A percentile compares a stretch with the other conserved stretches of the same genome.
These are phyloP conservation scores for Pollenia labialis DNA, from an alignment of 2,888 invertebrate species.

Conservation along the genomic window DNA sequence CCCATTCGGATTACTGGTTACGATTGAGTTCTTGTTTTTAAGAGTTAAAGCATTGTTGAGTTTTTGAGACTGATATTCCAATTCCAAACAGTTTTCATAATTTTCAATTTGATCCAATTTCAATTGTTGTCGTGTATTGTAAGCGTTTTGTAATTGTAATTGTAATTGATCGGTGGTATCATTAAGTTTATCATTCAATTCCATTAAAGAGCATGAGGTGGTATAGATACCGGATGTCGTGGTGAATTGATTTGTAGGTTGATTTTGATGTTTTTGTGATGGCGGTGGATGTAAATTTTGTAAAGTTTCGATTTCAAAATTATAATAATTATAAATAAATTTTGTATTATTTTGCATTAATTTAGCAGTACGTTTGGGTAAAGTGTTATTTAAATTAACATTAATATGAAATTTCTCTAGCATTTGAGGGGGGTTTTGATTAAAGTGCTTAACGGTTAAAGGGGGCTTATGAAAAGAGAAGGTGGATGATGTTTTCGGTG, in stretches of 20 bases:
- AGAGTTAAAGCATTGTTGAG: conserved; percentile 62
- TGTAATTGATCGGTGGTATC: conserved; percentile 76
- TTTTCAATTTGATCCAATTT: conserved; percentile 83
- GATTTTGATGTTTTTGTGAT: conserved; percentile 71
- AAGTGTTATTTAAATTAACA: conserved; percentile 55
- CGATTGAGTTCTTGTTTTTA: conserved; percentile 37
- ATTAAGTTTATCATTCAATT: conserved; percentile 66
- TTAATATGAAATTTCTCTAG: conserved; percentile 54
- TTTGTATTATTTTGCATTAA: conserved; percentile 69
- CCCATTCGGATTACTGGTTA: conserved; percentile 73
- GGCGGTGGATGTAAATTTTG: conserved; percentile 77
- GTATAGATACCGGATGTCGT: conserved; percentile 51
- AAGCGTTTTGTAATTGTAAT: conserved; percentile 81
- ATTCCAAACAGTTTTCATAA: conserved; percentile 80
- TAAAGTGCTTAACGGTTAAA: conserved; percentile 23
- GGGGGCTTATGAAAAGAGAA: conserved; percentile 54
- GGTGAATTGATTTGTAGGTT: conserved; percentile 71
- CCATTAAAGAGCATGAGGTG: conserved; percentile 38
- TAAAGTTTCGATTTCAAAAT: conserved; percentile 78
- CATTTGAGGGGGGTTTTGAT: conserved; percentile 61
- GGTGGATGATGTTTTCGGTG: conserved; percentile 48
- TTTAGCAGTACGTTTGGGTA: conserved; percentile 71
- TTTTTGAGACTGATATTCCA: conserved; percentile 77
- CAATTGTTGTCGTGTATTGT: conserved; percentile 81
- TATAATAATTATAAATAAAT: conserved; percentile 81